Evolutionary conservation across 2,888 invertebrate genomes (phyloP).

Genomic region (Bombylius major): DNA sequence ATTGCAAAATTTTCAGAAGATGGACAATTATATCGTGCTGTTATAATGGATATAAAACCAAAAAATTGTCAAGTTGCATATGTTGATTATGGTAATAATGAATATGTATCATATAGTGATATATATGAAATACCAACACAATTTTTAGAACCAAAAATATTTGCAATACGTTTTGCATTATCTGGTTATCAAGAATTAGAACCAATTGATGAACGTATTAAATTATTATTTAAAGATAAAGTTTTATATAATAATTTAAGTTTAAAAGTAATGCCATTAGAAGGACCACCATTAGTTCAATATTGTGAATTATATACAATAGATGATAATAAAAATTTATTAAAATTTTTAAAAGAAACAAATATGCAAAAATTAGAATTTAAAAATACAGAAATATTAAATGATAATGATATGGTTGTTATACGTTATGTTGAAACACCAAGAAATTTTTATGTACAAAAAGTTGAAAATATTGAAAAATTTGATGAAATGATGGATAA

Average conservation of each 20-base stretch:
- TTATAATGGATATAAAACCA: slow-evolving; percentile 59
- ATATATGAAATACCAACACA: slow-evolving; percentile 64
- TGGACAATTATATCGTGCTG: slow-evolving; percentile 58
- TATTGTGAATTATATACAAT: slow-evolving; percentile 52
- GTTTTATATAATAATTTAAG: slow-evolving; percentile 50
- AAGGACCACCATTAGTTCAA: slow-evolving; percentile 58
- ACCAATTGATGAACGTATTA: slow-evolving; percentile 44
- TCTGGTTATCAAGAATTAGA: slow-evolving; percentile 54
- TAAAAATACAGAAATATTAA: slow-evolving; percentile 23
- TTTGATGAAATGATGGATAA: slow-evolving; percentile 55
- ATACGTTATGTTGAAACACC: slow-evolving; percentile 43
- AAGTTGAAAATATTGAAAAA: slow-evolving; percentile 45
- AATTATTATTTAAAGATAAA: slow-evolving; percentile 56
- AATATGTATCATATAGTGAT: slow-evolving; percentile 54
- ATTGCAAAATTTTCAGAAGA: slow-evolving; percentile 59
- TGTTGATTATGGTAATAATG: slow-evolving; percentile 70
- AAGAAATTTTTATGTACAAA: slow-evolving; percentile 60
- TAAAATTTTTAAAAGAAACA: slow-evolving; percentile 40
- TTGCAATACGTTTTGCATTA: slow-evolving; percentile 62
- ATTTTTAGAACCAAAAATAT: slow-evolving; percentile 56
- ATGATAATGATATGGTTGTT: slow-evolving; percentile 28
- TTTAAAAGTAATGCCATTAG: slow-evolving; percentile 53
- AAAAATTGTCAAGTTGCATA: slow-evolving; percentile 64
- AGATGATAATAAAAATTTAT: slow-evolving; percentile 44
- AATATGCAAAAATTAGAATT: slow-evolving; percentile 27